phyloP scores from a whole-genome alignment of 1,140 invertebrate species.

The Monomorium pharaonis region DNA sequence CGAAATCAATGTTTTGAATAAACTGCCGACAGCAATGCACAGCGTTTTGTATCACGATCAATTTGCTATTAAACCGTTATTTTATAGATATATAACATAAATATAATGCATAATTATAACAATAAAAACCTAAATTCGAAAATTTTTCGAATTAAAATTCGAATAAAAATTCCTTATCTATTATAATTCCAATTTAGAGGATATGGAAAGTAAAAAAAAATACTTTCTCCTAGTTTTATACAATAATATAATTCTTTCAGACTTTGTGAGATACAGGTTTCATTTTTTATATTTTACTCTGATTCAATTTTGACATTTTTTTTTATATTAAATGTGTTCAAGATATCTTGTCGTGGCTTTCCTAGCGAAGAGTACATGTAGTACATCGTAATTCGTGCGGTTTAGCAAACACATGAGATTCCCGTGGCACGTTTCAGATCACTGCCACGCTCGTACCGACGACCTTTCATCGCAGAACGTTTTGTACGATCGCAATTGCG shows the following conservation, averaged over 20 bases:
- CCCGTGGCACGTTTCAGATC: conserved; percentile 14
- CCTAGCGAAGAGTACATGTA: conserved; percentile 2
- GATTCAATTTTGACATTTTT: background rate
- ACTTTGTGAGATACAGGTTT: background rate
- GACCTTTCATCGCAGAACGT: conserved; percentile 27
- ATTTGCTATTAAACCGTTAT: background rate
- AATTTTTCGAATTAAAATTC: background rate
- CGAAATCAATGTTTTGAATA: background rate
- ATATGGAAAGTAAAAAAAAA: background rate
- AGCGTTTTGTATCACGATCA: background rate
- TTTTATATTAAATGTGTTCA: background rate
- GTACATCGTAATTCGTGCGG: background rate
- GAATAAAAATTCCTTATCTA: background rate
- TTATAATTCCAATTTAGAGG: background rate
- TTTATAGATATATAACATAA: background rate
- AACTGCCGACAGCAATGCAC: background rate
- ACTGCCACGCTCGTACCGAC: conserved; percentile 2
- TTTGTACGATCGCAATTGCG: conserved; percentile 27
- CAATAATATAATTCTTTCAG: background rate
- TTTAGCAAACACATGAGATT: conserved; percentile 20
- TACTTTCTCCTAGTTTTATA: background rate
- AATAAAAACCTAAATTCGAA: background rate
- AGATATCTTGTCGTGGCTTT: background rate
- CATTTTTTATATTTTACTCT: background rate
- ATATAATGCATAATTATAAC: background rate